Base-by-base conservation (phyloP, 2,888 invertebrate species). In the Drosophila fulvimacula region DNA sequence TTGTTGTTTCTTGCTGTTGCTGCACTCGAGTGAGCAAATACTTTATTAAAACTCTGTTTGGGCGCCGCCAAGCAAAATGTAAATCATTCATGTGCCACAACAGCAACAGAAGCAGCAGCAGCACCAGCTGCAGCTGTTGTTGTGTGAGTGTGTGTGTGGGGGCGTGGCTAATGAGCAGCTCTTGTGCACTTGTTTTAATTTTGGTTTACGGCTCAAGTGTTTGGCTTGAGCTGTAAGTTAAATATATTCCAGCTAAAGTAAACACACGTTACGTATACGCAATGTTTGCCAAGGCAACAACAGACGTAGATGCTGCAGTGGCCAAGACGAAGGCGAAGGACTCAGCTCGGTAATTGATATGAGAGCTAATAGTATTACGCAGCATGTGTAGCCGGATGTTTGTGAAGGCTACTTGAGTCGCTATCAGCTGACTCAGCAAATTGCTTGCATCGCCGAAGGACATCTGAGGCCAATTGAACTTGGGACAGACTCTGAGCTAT, bases 21-120 rank as follows among this genome's bases (percentile, higher is more conserved):
- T 84, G 77, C 84, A 84, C 77, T 84, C 69, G 82, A 77, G 74
- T 81, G 83, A 77, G 81, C 80, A 85, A 88, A 88, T 85, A 86
- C 87, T 85, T 85, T 86, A 85, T 85, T 88, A 85, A 83, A 81
- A 86, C 84, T 77, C 79, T 82, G 88, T 79, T 80, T 69, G 64
- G 51, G 42, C 42, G 55, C 61, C 55, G 21, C 46, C 42, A 24
- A 68, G 68, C 61, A 58, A 53, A 69, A 72, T 79, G 73, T 70
- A 68, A 79, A 76, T 73, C 76, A 80, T 67, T 62, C 80, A 79
- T 42, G 27, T 57, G 62, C 58, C 61, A 48, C 46, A 56, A 36
- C 24, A 46, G 46, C 24, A 60, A 36, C 61, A 56, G 6, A 27
- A 15, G 1, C 69, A 42, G 17, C 24, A 30, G 49, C n/a, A 51